A percentile compares a stretch with the other conserved stretches of the same genome.
Conservation (phyloP, 2,797 vertebrate genomes). For the Gallinago nigripennis region DNA sequence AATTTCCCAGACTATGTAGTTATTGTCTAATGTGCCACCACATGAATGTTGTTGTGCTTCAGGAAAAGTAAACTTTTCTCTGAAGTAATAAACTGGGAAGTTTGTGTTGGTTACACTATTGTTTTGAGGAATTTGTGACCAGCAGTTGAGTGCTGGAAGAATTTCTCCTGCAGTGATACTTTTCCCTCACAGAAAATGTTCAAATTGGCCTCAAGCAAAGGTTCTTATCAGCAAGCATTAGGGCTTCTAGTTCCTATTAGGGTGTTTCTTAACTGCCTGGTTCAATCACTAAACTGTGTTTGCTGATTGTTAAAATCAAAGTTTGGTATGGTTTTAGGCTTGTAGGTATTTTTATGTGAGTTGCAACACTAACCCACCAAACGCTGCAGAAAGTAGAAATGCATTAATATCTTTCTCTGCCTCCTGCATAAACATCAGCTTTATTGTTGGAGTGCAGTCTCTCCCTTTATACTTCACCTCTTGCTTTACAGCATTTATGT, state of each 20-base stretch:
- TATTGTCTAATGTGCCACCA: background rate
- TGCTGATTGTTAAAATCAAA: fast-evolving
- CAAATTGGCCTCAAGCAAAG: fast-evolving
- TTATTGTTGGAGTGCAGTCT: background rate
- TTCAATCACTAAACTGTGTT: fast-evolving
- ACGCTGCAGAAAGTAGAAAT: background rate
- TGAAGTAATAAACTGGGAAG: background rate
- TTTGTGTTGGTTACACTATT: fast-evolving
- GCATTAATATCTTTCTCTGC: background rate
- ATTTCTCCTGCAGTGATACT: background rate
- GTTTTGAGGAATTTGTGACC: background rate
- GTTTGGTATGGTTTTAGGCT: background rate
- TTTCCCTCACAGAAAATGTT: background rate
- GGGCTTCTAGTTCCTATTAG: fast-evolving
- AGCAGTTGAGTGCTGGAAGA: background rate
- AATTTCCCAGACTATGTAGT: fast-evolving
- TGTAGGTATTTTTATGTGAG: background rate
- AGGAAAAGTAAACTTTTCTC: background rate
- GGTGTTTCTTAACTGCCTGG: background rate
- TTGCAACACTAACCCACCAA: background rate
- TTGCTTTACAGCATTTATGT: background rate
- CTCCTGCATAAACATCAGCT: background rate
- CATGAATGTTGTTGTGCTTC: fast-evolving
- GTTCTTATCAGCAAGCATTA: background rate
- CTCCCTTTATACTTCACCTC: background rate